These are phyloP conservation scores for Panthera uncia DNA, from an alignment of 2,113 vertebrate species.

Conservation along the genomic window DNA sequence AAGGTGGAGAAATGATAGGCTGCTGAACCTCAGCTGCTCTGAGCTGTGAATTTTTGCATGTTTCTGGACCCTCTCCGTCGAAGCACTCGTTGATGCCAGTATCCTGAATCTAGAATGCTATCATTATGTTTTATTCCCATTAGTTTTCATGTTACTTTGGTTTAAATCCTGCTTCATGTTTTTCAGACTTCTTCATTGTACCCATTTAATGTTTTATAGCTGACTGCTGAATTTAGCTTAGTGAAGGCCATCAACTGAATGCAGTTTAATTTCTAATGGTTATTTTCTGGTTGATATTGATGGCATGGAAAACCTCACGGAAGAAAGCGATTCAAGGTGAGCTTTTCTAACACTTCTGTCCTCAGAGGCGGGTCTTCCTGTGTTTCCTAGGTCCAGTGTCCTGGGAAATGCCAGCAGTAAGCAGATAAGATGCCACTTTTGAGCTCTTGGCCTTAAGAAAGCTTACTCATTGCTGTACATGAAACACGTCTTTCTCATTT, in stretches of 20 bases:
- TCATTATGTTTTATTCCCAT: constrained; percentile 13
- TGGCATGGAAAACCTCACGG: constrained; percentile 48
- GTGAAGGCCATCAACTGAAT: constrained; percentile 51
- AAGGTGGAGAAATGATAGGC: neutral
- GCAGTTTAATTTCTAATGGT: constrained; percentile 56
- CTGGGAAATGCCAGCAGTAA: neutral
- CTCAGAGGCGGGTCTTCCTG: neutral
- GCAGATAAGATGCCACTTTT: constrained; percentile 7
- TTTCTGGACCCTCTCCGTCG: neutral
- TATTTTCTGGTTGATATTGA: constrained; percentile 66
- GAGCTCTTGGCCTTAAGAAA: constrained; percentile 25
- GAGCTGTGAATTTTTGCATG: neutral
- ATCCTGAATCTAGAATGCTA: neutral
- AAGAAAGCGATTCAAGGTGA: constrained; percentile 61
- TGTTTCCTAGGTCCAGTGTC: constrained; percentile 5
- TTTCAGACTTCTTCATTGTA: constrained; percentile 53
- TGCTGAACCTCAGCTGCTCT: neutral
- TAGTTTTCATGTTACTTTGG: constrained; percentile 48
- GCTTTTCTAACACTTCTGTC: constrained; percentile 59
- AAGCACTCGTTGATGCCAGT: neutral
- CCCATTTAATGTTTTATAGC: constrained; percentile 69
- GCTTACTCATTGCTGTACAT: neutral
- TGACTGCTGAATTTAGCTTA: constrained; percentile 66
- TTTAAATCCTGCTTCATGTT: constrained; percentile 39
- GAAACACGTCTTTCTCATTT: neutral